Base-by-base conservation (phyloP, 30 jellyfish, hydroid and myxozoan species). In the Aurelia sp. region DNA sequence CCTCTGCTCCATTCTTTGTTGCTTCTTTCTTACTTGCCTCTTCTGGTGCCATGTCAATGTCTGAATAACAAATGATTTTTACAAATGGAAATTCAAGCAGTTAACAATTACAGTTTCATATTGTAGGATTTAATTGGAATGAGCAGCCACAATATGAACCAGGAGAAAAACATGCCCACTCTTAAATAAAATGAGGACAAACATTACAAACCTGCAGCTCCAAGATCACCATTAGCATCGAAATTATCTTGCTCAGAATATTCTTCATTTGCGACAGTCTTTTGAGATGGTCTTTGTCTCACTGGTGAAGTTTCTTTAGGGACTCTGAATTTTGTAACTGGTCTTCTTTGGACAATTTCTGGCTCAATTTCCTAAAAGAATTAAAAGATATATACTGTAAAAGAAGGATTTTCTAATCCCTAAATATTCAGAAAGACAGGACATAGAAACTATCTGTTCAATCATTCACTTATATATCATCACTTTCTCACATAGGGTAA, bases 281-380 rank as follows among this genome's bases (percentile, higher is more conserved):
- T 58, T 50, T 44, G 55, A 7, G 55, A 44, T 22, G 51, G 20
- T 12, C 44, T 22, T 35, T 22, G 21, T 35, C 78, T n/a, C 57
- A 17, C 15, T 71, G 87, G 82, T 4, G 76, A 59, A 5, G 74
- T 15, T 16, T 81, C 84, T 30, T 41, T 81, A 64, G 74, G 78
- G 13, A 59, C 91, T 35, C 67, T 81, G n/a, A 81, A 81, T 55
- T 67, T 81, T 30, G 77, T 67, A 1, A 81, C 69, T 0, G 66
- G 84, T 31, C 68, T 66, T 51, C 66, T 81, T 69, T 52, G 76
- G 50, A 53, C 40, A 20, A 27, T 8, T 20, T 7, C 22, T 15
- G 76, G 52, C 59, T 30, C 91, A 18, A 40, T 75, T 33, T 81
- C 77, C 69, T 59, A 44, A 6, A 59, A 59, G 13, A 15, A 12